Percentiles rank a stretch among this genome's conserved stretches.
Evolutionary conservation across 2,113 vertebrate species (phyloP).

Genomic region (Morone chrysops): DNA sequence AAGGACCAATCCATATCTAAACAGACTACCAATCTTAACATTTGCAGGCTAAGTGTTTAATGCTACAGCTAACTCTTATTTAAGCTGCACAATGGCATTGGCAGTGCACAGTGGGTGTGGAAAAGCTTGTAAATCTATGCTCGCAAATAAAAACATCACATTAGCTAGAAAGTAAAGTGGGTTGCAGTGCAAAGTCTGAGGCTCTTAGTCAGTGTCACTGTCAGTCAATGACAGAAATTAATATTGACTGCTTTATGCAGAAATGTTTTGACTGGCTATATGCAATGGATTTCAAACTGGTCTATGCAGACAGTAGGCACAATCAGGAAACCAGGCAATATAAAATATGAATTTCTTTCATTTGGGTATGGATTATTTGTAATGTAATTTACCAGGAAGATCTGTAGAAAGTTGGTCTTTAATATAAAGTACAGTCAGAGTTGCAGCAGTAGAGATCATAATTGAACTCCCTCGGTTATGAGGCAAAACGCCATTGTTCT

Average conservation of each 20-base stretch:
- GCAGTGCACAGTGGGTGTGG: no score
- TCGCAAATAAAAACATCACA: no score
- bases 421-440: constrained; percentile 33
- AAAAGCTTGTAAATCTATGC: no score
- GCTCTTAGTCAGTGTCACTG: no score
- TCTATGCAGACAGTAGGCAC: background rate
- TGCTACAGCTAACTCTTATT: no score
- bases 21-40: no score
- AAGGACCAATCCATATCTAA: no score
- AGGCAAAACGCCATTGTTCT: constrained; percentile 48
- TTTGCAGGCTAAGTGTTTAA: no score
- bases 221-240: no score
- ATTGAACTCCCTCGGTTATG: constrained; percentile 46
- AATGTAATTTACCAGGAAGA: background rate
- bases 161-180: no score
- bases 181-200: no score
- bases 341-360: constrained; percentile 7
- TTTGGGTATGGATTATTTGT: background rate
- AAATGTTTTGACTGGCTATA: background rate
- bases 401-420: constrained; percentile 3
- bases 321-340: background rate
- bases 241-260: background rate
- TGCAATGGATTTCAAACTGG: constrained; percentile 8
- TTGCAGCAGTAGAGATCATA: constrained; percentile 41
- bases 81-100: no score